Evolutionary conservation across 2,888 invertebrate genomes (phyloP).

Genomic region (Mythimna ferrago): DNA sequence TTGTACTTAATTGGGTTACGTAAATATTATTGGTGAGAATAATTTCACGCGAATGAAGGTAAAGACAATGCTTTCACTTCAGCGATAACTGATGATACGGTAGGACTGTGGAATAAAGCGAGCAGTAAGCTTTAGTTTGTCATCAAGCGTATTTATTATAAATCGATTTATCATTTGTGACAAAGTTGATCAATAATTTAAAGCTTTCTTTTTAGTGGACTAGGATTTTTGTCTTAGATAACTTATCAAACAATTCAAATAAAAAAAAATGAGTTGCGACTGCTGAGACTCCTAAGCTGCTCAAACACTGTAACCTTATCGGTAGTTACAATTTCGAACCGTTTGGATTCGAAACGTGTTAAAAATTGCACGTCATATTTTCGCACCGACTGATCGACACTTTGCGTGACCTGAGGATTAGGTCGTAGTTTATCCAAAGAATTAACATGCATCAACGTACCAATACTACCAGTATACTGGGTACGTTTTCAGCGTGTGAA

Average conservation of each 20-base stretch:
- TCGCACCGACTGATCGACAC: too few relatives aligned
- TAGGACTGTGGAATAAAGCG: slow-evolving; percentile 7
- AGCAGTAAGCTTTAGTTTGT: slow-evolving; percentile 1
- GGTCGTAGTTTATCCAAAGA: too few relatives aligned
- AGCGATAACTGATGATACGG: not conserved
- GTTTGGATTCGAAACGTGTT: too few relatives aligned
- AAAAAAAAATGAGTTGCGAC: not conserved
- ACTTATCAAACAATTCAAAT: not conserved
- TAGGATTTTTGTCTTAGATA: too few relatives aligned
- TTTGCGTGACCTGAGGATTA: too few relatives aligned
- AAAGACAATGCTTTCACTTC: slow-evolving; percentile 25
- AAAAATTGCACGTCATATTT: too few relatives aligned
- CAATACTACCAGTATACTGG: too few relatives aligned
- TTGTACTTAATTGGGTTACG: slow-evolving; percentile 46
- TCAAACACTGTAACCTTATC: too few relatives aligned
- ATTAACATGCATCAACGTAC: too few relatives aligned
- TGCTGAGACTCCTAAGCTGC: too few relatives aligned
- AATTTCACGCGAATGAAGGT: slow-evolving; percentile 8
- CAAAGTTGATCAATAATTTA: not conserved
- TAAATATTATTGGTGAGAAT: slow-evolving; percentile 30
- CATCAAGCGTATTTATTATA: slow-evolving; percentile 4
- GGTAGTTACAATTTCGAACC: too few relatives aligned
- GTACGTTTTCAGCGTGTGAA: too few relatives aligned
- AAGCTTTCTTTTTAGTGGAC: not conserved
- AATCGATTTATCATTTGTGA: slow-evolving; percentile 18